Evolutionary conservation across 2,797 vertebrate genomes (phyloP).

Genomic region (Crenichthys baileyi): DNA sequence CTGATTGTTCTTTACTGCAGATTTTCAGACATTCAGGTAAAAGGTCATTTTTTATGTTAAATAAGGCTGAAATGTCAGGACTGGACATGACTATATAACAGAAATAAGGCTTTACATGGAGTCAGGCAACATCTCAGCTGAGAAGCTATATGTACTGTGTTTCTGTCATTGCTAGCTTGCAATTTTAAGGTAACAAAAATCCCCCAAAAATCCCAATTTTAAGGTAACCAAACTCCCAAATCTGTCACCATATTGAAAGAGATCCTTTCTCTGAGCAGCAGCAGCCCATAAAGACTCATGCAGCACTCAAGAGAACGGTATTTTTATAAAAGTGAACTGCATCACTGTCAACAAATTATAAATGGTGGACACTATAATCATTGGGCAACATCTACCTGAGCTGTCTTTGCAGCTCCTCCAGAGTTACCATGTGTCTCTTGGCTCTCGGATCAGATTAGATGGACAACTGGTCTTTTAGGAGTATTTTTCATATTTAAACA

Average conservation of each 20-base stretch:
- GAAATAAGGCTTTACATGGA: not conserved
- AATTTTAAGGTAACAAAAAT: not conserved
- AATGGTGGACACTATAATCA: not conserved
- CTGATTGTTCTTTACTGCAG: not conserved
- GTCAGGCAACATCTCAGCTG: not conserved
- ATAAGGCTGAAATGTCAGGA: not conserved
- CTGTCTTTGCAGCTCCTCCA: not conserved
- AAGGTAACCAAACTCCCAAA: not conserved
- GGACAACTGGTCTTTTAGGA: not conserved
- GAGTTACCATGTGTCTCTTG: not conserved
- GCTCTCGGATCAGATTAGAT: not conserved
- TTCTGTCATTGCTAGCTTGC: not conserved
- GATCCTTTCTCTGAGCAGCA: not conserved
- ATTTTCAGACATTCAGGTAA: not conserved
- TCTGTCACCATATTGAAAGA: not conserved
- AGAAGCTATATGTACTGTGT: not conserved
- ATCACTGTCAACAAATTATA: not conserved
- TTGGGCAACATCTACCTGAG: not conserved
- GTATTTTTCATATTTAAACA: not conserved
- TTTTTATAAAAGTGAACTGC: not conserved
- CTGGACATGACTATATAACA: not conserved
- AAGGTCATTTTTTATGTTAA: not conserved
- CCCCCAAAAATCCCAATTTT: too few species aligned
- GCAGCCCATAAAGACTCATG: not conserved
- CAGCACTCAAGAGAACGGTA: not conserved